These are phyloP conservation scores for Morelia viridis DNA, from an alignment of 2,797 vertebrate genomes.

Conservation along the genomic window DNA sequence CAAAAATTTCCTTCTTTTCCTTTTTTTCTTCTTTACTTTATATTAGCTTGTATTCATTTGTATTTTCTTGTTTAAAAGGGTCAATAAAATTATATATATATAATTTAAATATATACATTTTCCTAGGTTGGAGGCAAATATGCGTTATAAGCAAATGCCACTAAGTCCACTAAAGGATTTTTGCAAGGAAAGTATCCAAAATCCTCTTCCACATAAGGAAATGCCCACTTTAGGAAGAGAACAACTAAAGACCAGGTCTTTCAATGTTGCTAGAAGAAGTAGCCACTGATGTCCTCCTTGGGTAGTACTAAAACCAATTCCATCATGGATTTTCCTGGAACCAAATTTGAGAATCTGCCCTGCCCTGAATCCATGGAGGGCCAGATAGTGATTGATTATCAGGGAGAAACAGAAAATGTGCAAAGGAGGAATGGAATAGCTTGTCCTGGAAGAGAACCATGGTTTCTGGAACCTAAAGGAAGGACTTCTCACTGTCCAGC, in stretches of 20 bases:
- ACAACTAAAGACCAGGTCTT: not conserved
- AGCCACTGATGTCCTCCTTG: not conserved
- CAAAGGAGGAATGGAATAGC: not conserved
- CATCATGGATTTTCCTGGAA: not conserved
- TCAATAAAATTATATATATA: too few relatives aligned
- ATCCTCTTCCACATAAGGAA: not conserved
- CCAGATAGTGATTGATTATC: not conserved
- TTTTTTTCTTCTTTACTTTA: too few relatives aligned
- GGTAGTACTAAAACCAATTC: not conserved
- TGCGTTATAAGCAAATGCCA: constrained; percentile 43
- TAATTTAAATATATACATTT: not conserved
- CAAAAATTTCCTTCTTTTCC: too few relatives aligned
- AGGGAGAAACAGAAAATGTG: not conserved
- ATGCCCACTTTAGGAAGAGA: not conserved
- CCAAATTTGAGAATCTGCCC: not conserved
- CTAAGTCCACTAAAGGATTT: constrained; percentile 56
- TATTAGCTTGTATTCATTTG: too few relatives aligned
- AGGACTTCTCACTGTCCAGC: not conserved
- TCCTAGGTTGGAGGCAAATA: constrained; percentile 35
- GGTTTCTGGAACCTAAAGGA: not conserved
- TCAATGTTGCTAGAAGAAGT: too few relatives aligned
- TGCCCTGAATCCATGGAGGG: not conserved
- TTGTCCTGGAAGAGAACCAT: not conserved
- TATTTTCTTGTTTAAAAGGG: too few relatives aligned
- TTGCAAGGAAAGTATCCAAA: constrained; percentile 33